These are phyloP conservation scores for Apis laboriosa DNA, from an alignment of 1,140 invertebrate genomes.

Conservation along the genomic window DNA sequence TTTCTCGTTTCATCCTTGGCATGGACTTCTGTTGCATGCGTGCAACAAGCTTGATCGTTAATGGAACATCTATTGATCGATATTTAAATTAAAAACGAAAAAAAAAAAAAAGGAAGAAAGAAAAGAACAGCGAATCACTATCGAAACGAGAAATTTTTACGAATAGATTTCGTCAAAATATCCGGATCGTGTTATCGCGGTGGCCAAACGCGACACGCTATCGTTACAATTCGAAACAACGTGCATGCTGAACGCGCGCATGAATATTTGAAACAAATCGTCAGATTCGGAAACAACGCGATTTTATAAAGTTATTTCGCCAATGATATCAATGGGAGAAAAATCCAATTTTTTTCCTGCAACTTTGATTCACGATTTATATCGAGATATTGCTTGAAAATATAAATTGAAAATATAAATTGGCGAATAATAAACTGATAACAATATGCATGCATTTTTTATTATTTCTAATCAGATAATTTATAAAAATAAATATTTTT, in stretches of 20 bases:
- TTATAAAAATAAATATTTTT: too few species aligned
- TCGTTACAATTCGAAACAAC: neutral
- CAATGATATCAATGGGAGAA: neutral
- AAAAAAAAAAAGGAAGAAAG: too few species aligned
- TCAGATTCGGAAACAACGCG: neutral
- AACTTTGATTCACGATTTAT: neutral
- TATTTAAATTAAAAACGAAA: neutral
- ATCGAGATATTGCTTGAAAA: neutral
- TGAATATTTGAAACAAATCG: neutral
- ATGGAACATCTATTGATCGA: neutral
- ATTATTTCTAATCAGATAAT: too few species aligned
- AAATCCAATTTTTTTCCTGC: neutral
- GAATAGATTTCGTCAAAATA: neutral
- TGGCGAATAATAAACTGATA: too few species aligned
- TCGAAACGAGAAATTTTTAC: neutral
- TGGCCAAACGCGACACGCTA: neutral
- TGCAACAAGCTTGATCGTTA: neutral
- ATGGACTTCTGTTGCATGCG: neutral
- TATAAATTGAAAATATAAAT: neutral
- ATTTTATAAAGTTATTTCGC: neutral
- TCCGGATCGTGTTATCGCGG: neutral
- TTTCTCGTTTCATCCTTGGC: conserved; percentile 11
- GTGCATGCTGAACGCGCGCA: neutral
- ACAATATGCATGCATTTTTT: too few species aligned
- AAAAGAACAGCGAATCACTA: too few species aligned